phyloP scores from a whole-genome alignment of 2,888 invertebrate species.

The Bedellia somnulentella region DNA sequence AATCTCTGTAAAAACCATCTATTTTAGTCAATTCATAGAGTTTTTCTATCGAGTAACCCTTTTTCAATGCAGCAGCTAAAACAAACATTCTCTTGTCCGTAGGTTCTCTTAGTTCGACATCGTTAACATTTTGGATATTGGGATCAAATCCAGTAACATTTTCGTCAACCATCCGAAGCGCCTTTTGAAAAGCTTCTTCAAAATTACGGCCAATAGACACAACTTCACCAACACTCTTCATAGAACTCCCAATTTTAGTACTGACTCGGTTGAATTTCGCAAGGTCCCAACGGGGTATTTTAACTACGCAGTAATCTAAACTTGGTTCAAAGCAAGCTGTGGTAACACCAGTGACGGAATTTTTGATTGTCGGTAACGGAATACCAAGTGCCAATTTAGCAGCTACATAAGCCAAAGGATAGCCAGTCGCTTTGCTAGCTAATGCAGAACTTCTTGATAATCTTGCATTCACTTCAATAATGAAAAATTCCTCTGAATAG shows the following conservation, averaged over 20 bases:
- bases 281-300: conserved; percentile 98
- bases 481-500: conserved; percentile 83
- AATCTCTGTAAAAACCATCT: conserved; percentile 95
- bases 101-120: conserved; percentile 86
- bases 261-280: conserved; percentile 93
- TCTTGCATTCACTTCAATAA: conserved; percentile 96
- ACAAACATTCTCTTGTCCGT: conserved; percentile 98
- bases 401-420: conserved; percentile 97
- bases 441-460: conserved; percentile 96
- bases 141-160: conserved; percentile 94
- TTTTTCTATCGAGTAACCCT: conserved; percentile 78
- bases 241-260: conserved; percentile 97
- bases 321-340: conserved; percentile 99
- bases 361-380: conserved; percentile 82
- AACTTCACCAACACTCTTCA: conserved; percentile 99
- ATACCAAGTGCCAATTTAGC: conserved; percentile 93
- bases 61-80: conserved; percentile 87
- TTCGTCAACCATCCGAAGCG: conserved; percentile 97
- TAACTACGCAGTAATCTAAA: conserved; percentile 98
- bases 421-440: conserved; percentile 99
- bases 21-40: conserved; percentile 95
- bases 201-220: conserved; percentile 98
- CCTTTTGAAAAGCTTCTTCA: conserved; percentile 99
- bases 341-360: conserved; percentile 91
- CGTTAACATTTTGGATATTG: conserved; percentile 71